Evolutionary conservation across 2,888 invertebrate species (phyloP).

Genomic region (Latrodectus hesperus): DNA sequence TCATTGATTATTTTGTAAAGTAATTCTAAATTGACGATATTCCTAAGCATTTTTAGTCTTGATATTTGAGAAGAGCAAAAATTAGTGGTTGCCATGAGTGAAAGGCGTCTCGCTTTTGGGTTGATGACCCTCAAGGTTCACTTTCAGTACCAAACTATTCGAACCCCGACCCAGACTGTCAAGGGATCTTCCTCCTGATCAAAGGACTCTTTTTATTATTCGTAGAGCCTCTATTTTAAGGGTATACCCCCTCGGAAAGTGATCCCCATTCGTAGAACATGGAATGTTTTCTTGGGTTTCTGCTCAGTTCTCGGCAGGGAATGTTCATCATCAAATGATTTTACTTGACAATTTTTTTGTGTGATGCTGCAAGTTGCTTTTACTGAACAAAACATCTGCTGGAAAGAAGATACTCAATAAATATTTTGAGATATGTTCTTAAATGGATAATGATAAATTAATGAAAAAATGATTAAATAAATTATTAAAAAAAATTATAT

Average conservation of each 20-base stretch:
- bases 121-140: constrained; percentile 36
- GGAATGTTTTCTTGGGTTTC: neutral
- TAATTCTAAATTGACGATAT: no score
- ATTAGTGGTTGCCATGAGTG: neutral
- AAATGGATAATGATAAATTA: no score
- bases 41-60: no score
- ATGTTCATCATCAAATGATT: neutral
- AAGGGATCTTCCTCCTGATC: neutral
- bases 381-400: no score
- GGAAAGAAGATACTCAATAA: no score
- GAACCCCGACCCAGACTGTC: constrained; percentile 19
- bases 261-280: neutral
- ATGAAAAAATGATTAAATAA: no score
- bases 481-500: no score
- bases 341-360: no score
- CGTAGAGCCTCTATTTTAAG: neutral
- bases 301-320: neutral
- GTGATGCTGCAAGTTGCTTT: no score
- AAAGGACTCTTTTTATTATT: neutral
- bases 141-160: constrained; percentile 26
- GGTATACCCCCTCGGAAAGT: neutral
- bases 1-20: no score
- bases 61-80: no score
- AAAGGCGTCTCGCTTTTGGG: neutral
- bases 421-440: no score